These are phyloP conservation scores for Oscheius myriophilus DNA, from an alignment of 2,888 invertebrate species.

Conservation along the genomic window DNA sequence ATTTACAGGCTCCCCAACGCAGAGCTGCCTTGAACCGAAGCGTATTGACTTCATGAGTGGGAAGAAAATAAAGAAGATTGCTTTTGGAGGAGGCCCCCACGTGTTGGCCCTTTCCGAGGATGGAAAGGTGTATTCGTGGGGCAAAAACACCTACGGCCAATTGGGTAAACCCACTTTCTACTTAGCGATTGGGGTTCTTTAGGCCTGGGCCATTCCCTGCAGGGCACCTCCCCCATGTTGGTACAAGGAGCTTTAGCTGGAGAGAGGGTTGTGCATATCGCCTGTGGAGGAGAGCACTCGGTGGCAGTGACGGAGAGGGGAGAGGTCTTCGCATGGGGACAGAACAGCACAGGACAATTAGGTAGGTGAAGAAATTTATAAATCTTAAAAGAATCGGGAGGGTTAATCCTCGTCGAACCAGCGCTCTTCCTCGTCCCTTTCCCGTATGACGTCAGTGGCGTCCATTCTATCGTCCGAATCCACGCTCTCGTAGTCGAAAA, in stretches of 20 bases:
- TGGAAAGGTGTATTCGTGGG: slow-evolving; percentile 77
- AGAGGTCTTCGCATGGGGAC: slow-evolving; percentile 78
- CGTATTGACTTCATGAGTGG: slow-evolving; percentile 28
- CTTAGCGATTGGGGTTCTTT: not conserved
- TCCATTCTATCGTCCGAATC: slow-evolving; percentile 35
- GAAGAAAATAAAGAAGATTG: slow-evolving; percentile 25
- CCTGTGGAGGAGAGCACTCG: slow-evolving; percentile 77
- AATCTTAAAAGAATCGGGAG: too few species aligned
- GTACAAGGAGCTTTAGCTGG: slow-evolving; percentile 72
- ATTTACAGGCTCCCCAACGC: slow-evolving; percentile 22
- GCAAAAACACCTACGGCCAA: slow-evolving; percentile 77
- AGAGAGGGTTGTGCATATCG: slow-evolving; percentile 74
- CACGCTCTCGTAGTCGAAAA: slow-evolving; percentile 59
- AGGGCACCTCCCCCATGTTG: slow-evolving; percentile 74
- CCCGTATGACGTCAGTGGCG: slow-evolving; percentile 47
- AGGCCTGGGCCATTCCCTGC: slow-evolving; percentile 75
- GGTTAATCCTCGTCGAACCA: slow-evolving; percentile 64
- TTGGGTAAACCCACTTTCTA: slow-evolving; percentile 70
- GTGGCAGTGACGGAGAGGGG: slow-evolving; percentile 76
- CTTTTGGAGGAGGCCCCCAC: slow-evolving; percentile 73
- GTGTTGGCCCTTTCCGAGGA: slow-evolving; percentile 76
- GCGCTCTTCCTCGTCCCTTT: slow-evolving; percentile 61
- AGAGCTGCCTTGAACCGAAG: slow-evolving; percentile 20
- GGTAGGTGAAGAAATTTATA: slow-evolving; percentile 15
- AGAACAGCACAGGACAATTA: slow-evolving; percentile 77